phyloP scores from a whole-genome alignment of 2,113 vertebrate genomes.

The Pteropus alecto region DNA sequence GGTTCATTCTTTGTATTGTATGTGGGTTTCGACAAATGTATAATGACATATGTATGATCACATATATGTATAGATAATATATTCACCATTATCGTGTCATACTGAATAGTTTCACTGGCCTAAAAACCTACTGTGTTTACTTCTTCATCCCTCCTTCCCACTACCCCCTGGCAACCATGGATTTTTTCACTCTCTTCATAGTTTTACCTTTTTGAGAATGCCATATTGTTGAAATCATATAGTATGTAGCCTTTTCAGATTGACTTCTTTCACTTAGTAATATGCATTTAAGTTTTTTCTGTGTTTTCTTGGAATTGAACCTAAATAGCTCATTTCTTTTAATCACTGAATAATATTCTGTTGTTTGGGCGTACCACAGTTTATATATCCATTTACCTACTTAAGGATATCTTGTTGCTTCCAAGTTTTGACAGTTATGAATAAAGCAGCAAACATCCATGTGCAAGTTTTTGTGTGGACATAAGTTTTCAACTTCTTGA shows the following conservation, averaged over 20 bases:
- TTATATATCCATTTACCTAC: background rate
- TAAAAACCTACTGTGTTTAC: background rate
- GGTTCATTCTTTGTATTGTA: background rate
- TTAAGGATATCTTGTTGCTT: background rate
- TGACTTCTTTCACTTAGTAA: background rate
- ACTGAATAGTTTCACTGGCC: background rate
- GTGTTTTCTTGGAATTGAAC: background rate
- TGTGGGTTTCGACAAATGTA: background rate
- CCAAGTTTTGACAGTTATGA: background rate
- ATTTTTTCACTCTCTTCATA: background rate
- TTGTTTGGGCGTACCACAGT: background rate
- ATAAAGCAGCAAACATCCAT: background rate
- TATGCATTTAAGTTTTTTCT: background rate
- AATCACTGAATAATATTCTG: background rate
- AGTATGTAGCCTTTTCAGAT: background rate
- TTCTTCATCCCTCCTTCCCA: background rate
- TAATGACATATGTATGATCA: background rate
- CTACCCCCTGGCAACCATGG: background rate
- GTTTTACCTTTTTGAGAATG: background rate
- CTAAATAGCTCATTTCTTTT: background rate
- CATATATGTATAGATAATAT: background rate
- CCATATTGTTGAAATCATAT: background rate
- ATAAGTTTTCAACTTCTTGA: background rate
- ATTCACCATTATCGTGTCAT: background rate
- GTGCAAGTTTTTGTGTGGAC: background rate